Conservation (phyloP, 2,113 vertebrate genomes). For the Xenus cinereus region DNA sequence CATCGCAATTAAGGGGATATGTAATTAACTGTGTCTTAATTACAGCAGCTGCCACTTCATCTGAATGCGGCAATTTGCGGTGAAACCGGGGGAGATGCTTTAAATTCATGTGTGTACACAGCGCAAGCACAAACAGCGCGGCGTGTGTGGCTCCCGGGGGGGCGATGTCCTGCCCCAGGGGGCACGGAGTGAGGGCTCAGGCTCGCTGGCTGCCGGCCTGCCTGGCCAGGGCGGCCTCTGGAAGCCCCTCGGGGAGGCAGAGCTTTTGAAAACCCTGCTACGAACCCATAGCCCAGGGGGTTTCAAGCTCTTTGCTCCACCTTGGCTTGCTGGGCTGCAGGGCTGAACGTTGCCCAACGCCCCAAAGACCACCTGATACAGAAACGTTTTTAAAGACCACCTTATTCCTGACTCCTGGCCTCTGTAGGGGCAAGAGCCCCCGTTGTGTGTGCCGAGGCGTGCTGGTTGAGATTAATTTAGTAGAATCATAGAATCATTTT, state of each 20-base stretch:
- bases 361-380: background rate
- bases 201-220: accelerated
- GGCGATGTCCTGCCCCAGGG: background rate
- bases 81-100: conserved; percentile 74
- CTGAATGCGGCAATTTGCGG: conserved; percentile 77
- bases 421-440: background rate
- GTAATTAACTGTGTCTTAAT: conserved; percentile 83
- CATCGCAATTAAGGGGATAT: conserved; percentile 79
- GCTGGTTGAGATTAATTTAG: accelerated
- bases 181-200: accelerated
- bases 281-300: accelerated
- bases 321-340: background rate
- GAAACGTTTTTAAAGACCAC: background rate
- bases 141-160: background rate
- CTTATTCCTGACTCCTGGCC: background rate
- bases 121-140: conserved; percentile 34
- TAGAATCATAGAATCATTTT: background rate
- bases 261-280: background rate
- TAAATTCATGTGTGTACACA: conserved; percentile 75
- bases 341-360: accelerated
- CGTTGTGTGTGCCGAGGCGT: accelerated
- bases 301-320: background rate
- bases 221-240: background rate
- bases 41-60: conserved; percentile 81
- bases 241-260: background rate